Base-by-base conservation (phyloP, 2,113 vertebrate genomes). In the Potamarius usumacintae region DNA sequence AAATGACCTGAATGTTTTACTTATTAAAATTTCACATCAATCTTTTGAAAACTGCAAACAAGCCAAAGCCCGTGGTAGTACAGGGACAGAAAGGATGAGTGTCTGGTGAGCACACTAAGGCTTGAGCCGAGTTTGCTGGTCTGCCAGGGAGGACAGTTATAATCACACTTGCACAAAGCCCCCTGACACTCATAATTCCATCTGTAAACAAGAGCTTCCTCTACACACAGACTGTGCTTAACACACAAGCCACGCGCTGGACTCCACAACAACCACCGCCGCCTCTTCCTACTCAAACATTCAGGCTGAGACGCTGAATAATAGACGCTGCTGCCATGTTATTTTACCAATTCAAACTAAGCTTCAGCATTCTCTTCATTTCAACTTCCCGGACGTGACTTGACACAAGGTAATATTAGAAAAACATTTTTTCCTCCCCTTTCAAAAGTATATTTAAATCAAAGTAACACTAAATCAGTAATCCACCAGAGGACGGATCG, bases 141-240 rank as follows among this genome's bases (percentile, higher is more conserved):
- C 22, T 77, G 48, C 7, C 53, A 85, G 11, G 52, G 42, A 76
- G 34, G 55, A 74, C 63, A 1, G 69, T 85, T 79, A 10, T 65
- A 55, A 55, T 62, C 22, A 74, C 79, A 76, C 67, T 79, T 20
- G 15, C 48, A 48, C 57, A 67, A 80, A 60, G 50, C 60, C 57
- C 34, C 8, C 30, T 58, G 60, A 87, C 87, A 78, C 87, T 76
- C 58, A 86, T 74, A 83, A 76, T 80, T 57, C 84, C 25, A 67
- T 77, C 50, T 55, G 82, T 88, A 81, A 88, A 85, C 82, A 85
- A 67, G 17, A 58, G 25, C 62, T 81, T 77, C 72, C 57, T 34
- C 84, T 81, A 25, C 65, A 76, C 67, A 67, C 55, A 82, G 34
- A 57, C 60, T 14, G 22, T 63, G 30, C 74, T 63, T 27, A 52